Conservation (phyloP, 1,140 invertebrate genomes). For the Pomacea maculata region DNA sequence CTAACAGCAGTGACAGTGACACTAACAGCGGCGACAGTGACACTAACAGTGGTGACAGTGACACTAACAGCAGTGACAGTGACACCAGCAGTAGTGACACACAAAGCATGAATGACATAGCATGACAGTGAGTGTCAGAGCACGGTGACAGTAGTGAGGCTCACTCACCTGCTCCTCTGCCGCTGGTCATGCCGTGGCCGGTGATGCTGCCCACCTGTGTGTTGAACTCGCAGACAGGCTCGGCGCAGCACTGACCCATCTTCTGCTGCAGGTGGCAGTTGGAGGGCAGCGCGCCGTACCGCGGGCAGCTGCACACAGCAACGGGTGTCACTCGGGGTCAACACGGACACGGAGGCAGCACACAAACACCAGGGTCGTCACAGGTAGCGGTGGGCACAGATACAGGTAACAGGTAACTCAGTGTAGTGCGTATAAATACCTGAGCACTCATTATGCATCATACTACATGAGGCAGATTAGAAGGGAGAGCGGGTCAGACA, state of each 20-base stretch:
- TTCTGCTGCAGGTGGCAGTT: conserved; percentile 43
- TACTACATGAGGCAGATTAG: background rate
- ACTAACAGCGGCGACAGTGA: too few species aligned
- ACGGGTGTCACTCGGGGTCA: too few species aligned
- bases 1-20: too few species aligned
- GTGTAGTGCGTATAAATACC: too few species aligned
- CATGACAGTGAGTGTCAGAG: background rate
- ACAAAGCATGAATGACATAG: too few species aligned
- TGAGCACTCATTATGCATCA: background rate
- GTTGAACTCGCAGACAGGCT: conserved; percentile 50
- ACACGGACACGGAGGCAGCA: too few species aligned
- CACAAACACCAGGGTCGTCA: too few species aligned
- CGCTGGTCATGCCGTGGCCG: conserved; percentile 42
- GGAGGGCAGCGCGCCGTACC: conserved; percentile 38
- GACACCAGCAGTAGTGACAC: background rate
- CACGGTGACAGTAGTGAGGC: background rate
- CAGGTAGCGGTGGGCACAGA: too few species aligned
- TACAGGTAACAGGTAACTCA: too few species aligned
- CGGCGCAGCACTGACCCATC: conserved; percentile 48
- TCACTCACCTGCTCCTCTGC: conserved; percentile 38
- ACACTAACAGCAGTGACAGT: too few species aligned
- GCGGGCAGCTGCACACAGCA: conserved; percentile 40
- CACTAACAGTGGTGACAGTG: too few species aligned
- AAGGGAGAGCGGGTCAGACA: background rate
- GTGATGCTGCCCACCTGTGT: conserved; percentile 45